Evolutionary conservation across 2,113 vertebrate species (phyloP).

Genomic region (Chamaetylas fuelleborni): DNA sequence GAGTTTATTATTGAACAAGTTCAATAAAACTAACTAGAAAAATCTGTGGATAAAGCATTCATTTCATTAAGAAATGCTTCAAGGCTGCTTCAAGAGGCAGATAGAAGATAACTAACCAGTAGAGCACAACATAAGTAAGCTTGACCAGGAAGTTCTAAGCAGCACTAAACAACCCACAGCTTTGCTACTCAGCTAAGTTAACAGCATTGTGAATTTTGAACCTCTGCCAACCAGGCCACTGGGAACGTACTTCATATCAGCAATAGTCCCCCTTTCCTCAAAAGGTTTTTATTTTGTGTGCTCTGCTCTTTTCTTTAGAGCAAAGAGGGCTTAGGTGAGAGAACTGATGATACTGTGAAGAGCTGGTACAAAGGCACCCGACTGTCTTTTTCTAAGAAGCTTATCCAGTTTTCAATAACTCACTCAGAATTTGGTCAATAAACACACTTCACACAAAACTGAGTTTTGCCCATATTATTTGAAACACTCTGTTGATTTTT

Average conservation of each 20-base stretch:
- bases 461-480: background rate
- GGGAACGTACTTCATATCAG: background rate
- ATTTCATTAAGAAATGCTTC: background rate
- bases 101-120: background rate
- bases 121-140: background rate
- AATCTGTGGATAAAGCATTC: background rate
- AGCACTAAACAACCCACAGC: background rate
- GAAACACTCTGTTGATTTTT: background rate
- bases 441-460: background rate
- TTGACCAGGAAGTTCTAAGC: background rate
- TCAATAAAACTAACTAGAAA: background rate
- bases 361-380: background rate
- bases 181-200: background rate
- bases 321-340: background rate
- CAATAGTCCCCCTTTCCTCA: background rate
- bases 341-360: background rate
- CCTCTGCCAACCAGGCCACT: background rate
- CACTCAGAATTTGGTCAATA: background rate
- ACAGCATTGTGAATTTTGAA: background rate
- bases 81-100: background rate
- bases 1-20: background rate
- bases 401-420: constrained; percentile 16
- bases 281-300: background rate
- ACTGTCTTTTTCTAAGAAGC: background rate
- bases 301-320: background rate